These are phyloP conservation scores for Cherax quadricarinatus DNA, from an alignment of 1,140 invertebrate species.

Conservation along the genomic window DNA sequence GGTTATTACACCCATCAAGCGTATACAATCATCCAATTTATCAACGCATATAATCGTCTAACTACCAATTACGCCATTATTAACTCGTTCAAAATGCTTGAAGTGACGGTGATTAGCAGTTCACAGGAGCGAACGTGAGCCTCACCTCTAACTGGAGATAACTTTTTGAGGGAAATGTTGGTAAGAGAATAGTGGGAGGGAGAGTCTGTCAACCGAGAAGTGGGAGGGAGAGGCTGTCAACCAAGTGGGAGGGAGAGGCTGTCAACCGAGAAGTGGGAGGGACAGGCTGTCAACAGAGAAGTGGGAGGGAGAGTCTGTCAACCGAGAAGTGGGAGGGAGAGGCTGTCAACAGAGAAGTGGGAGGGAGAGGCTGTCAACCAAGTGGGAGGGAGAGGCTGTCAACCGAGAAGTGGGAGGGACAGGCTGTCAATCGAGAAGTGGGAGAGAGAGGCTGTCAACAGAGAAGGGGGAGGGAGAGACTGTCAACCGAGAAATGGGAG, in stretches of 20 bases:
- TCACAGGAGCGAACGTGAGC: background rate
- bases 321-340: background rate
- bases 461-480: conserved; percentile 18
- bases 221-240: background rate
- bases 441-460: conserved; percentile 2
- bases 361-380: background rate
- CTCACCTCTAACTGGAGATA: background rate
- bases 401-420: no score
- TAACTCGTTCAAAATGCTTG: background rate
- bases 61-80: conserved; percentile 8
- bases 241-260: background rate
- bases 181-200: background rate
- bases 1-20: background rate
- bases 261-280: background rate
- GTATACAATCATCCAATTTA: conserved; percentile 5
- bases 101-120: background rate
- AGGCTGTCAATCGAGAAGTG: no score
- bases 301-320: background rate
- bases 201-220: background rate
- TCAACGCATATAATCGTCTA: background rate
- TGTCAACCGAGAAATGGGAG: conserved; percentile 7
- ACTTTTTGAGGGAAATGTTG: no score
- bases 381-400: background rate
- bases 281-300: background rate
- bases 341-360: no score